Evolutionary conservation across 2,797 vertebrate genomes (phyloP), one percentile per base, ranked within the genome.

Genomic region (Clamator glandarius): DNA sequence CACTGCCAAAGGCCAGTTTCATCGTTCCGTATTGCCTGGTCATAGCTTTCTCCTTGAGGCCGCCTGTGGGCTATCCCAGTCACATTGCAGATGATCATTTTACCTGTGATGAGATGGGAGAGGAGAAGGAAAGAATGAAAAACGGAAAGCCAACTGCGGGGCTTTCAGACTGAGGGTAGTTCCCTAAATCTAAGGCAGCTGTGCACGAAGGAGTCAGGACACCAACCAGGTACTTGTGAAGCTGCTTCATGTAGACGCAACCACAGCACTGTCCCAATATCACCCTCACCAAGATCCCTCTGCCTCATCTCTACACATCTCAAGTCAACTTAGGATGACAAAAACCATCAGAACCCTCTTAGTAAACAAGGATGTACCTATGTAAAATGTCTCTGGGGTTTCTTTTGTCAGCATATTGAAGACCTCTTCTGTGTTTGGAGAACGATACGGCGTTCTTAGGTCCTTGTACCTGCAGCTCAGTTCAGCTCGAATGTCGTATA

Each of bases 331-430:
- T 2, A 62, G 10, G 21, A 72, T 19, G 50, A 61, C 54, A 69
- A 25, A 68, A 85, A 61, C 4, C n/a, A 68, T 4, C n/a, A 28
- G 51, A 52, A 15, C 26, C 51, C 51, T 52, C 51, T 28, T 28
- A 52, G 19, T 17, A 7, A 62, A 57, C 9, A 25, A 8, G n/a
- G 23, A 44, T 36, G 83, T 98, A 99, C 99, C 99, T n/a, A 99
- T 99, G 94, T 99, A 99, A 98, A 99, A 99, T 14, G 99, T 99
- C 97, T 99, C 99, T 15, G 99, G 99, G 5, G 99, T 99, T 97
- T 99, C 99, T 97, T 99, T 99, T 91, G 99, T 99, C 96, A 99
- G 98, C 98, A 99, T 97, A 90, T 99, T 99, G 97, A 99, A 99
- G 95, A 99, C 98, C 92, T 99, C 99, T 92, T 99, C 99, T 2